Base-by-base conservation (phyloP, 2,113 vertebrate species). In the Chauna torquata region DNA sequence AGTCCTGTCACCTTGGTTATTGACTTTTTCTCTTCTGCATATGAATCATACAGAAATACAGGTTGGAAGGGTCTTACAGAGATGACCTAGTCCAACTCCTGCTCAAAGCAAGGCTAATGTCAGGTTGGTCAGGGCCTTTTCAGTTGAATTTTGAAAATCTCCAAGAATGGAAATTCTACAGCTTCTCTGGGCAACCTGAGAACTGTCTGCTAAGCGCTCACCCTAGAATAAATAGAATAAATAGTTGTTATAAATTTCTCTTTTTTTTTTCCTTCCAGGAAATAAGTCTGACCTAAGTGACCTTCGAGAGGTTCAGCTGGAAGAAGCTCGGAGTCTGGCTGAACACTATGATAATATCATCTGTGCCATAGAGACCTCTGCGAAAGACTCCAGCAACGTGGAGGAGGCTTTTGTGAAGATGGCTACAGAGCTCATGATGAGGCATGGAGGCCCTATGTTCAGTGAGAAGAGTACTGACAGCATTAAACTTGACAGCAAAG, bases 401-500 rank as follows among this genome's bases (percentile, higher is more conserved):
- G 99, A 99, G 57, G 98, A 99, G 90, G 99, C 98, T 27, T 99
- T 99, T 94, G 94, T 98, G 88, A 98, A 98, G 96, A 98, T 99
- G 98, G 99, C 98, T 47, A 98, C 97, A 0, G 99, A 99, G 97
- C 98, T 99, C 50, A 98, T 99, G 96, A 86, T 99, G 95, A 96
- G 99, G 75, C 99, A 99, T 0, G 99, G 99, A 4, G 99, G 99
- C 40, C 99, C 98, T 12, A 86, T 99, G 97, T 98, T 99, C 98
- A 98, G 96, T 25, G 98, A 99, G 94, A 98, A 98, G 90, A 98
- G 93, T 19, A 96, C 98, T 3, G 98, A 98, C 95, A 98, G 98
- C 97, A 99, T 99, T 96, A 99, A 99, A 95, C 98, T 99, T 30
- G 98, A 98, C 97, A 99, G 98, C 98, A 99, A 98, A 89, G 99